Percentiles rank a stretch among this genome's conserved stretches.
These are phyloP conservation scores for Serilophus lunatus DNA, from an alignment of 2,113 vertebrate genomes.

Conservation along the genomic window DNA sequence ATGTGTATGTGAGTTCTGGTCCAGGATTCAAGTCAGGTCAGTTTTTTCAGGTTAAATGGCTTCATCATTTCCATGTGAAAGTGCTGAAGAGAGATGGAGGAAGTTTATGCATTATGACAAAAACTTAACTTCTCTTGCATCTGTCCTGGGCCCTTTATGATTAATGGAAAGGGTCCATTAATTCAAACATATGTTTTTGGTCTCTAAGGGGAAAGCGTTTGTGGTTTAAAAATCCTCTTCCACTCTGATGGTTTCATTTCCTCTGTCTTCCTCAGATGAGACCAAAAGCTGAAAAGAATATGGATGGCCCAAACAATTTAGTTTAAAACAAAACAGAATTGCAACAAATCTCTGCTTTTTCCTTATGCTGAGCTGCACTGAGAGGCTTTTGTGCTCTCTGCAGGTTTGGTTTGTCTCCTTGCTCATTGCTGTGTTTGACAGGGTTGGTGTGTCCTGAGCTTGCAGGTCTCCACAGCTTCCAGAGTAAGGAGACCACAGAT, in stretches of 20 bases:
- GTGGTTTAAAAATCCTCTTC: neutral
- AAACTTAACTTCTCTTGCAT: neutral
- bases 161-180: constrained; percentile 3
- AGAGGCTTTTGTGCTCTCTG: neutral
- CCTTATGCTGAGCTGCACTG: neutral
- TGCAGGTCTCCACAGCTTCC: neutral
- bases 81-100: neutral
- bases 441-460: neutral
- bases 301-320: neutral
- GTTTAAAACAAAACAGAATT: neutral
- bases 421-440: neutral
- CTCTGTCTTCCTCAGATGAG: neutral
- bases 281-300: neutral
- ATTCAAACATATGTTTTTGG: neutral
- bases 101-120: neutral
- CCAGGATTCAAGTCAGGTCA: constrained; percentile 8
- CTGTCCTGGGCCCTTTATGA: neutral
- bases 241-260: neutral
- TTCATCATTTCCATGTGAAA: neutral
- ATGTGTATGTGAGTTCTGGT: neutral
- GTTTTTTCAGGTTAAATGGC: constrained; percentile 3
- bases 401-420: neutral
- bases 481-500: neutral
- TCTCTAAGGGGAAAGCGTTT: neutral
- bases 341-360: neutral